Conservation (phyloP, 2,797 vertebrate species). For the Chiroxiphia lanceolata region DNA sequence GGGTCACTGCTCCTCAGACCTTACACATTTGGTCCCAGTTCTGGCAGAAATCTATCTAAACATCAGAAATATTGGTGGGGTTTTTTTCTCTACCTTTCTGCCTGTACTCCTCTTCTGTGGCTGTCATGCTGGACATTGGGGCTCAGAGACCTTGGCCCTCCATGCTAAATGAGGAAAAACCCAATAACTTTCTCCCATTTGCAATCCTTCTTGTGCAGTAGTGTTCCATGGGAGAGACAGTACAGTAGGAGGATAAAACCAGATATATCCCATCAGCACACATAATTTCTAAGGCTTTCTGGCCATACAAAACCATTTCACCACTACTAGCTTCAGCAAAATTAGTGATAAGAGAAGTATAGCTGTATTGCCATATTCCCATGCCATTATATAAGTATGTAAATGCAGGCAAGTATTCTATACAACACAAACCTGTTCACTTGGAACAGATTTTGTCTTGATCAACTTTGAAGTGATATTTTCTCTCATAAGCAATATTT, state of each 20-base stretch:
- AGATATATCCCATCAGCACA: not conserved
- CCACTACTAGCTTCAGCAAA: not conserved
- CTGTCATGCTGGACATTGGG: not conserved
- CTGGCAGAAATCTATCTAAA: not conserved
- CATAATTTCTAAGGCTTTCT: not conserved
- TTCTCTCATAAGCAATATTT: not conserved
- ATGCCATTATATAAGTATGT: not conserved
- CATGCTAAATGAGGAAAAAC: not conserved
- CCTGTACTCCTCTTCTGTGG: not conserved
- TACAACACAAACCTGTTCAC: not conserved
- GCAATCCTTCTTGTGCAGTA: not conserved
- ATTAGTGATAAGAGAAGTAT: not conserved
- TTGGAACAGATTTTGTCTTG: not conserved
- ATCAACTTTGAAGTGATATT: not conserved
- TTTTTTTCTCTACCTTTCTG: fast-evolving
- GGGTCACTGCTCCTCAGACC: not conserved
- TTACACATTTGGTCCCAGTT: not conserved
- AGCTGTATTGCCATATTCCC: not conserved
- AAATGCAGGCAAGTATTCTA: not conserved
- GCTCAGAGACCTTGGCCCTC: not conserved
- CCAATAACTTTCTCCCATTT: not conserved
- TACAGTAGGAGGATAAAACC: not conserved
- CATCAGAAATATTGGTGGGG: not conserved
- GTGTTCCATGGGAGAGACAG: not conserved
- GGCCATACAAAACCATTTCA: not conserved